Conservation (phyloP, 1,140 invertebrate species). For the Tachypleus tridentatus region DNA sequence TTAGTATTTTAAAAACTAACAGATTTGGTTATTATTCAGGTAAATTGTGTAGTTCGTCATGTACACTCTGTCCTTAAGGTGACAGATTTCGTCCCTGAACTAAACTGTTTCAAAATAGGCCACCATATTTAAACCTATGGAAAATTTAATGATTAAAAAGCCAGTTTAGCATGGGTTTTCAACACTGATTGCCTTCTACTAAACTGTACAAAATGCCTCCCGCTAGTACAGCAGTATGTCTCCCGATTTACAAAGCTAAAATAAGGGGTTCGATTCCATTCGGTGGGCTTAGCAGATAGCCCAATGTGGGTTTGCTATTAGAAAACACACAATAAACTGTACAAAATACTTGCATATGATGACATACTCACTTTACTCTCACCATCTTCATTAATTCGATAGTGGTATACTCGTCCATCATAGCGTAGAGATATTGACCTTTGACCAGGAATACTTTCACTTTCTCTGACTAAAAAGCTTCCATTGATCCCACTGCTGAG, state of each 20-base stretch:
- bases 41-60: no score
- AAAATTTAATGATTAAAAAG: not conserved
- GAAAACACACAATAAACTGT: not conserved
- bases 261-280: no score
- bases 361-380: slow-evolving; percentile 54
- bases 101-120: no score
- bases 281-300: not conserved
- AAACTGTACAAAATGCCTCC: not conserved
- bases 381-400: slow-evolving; percentile 87
- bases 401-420: slow-evolving; percentile 87
- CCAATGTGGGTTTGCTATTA: not conserved
- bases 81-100: no score
- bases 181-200: not conserved
- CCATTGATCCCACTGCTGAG: slow-evolving; percentile 97
- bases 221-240: no score
- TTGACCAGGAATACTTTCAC: slow-evolving; percentile 94
- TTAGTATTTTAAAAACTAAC: no score
- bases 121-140: no score
- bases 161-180: not conserved
- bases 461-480: slow-evolving; percentile 93
- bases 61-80: no score
- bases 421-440: slow-evolving; percentile 85
- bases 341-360: not conserved
- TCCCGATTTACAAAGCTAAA: no score
- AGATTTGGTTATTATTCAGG: no score